Evolutionary conservation across 2,888 invertebrate species (phyloP), one percentile per base, ranked within the genome.

Genomic region (Glomeris marginata): DNA sequence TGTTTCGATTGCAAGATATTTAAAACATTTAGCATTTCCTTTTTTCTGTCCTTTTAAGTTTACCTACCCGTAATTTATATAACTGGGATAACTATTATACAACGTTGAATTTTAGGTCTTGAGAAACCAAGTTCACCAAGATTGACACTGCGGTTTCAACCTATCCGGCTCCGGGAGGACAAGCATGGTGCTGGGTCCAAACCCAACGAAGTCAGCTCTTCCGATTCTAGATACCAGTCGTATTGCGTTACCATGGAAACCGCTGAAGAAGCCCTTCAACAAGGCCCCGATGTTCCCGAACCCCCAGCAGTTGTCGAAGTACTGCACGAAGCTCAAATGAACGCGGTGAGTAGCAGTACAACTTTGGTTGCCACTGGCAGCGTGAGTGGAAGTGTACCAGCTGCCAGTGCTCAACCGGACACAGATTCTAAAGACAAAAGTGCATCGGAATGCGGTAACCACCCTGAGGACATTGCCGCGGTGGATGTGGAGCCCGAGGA

Each of bases 351-450:
- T 21, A 56, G 55, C 40, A 54, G 49, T 41, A 18, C 44, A 2
- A 15, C 47, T 28, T n/a, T 11, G 18, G 21, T 47, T 22, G 2
- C 36, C 2, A 36, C 11, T 10, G 35, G 16, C 18, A 36, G 41
- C 28, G 5, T n/a, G 15, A 8, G n/a, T 5, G 16, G 22, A 44
- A 18, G 22, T 41, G 18, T 36, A 42, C 40, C 18, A 5, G 15
- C 15, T 47, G 34, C 22, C 13, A 15, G 21, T 8, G 34, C 18
- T 68, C 16, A 64, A 66, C 66, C 72, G 55, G 77, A 79, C 68
- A 72, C 75, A 53, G 66, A 68, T 69, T 44, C 59, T 10, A n/a
- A 10, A 33, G 43, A 40, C 35, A 45, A 51, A 34, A 47, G 48
- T 28, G 47, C 44, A 8, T 49, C 47, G 28, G 45, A 52, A 28